Conservation (phyloP, 2,888 invertebrate species). For the Euproctis similis region DNA sequence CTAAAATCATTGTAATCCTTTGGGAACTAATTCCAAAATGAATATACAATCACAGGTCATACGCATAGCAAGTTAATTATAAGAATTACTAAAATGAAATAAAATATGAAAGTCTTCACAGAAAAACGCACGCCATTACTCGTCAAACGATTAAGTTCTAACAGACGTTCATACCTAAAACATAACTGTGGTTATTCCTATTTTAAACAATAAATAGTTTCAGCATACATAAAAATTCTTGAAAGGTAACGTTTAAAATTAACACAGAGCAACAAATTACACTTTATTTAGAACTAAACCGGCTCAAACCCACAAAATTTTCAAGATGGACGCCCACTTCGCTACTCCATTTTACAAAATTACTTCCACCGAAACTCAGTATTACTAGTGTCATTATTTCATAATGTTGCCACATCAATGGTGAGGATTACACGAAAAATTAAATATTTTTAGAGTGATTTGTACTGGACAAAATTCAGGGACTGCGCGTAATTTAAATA, state of each 20-base stretch:
- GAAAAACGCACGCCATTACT: slow-evolving; percentile 82
- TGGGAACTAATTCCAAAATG: slow-evolving; percentile 19
- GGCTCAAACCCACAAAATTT: slow-evolving; percentile 84
- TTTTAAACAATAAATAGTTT: slow-evolving; percentile 64
- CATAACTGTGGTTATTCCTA: slow-evolving; percentile 81
- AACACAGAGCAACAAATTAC: slow-evolving; percentile 66
- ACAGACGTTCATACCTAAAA: slow-evolving; percentile 80
- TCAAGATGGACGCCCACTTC: slow-evolving; percentile 89
- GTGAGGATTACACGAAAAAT: too few species aligned
- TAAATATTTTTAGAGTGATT: too few species aligned
- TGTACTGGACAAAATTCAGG: too few species aligned
- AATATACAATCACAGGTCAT: slow-evolving; percentile 31
- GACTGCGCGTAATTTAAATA: too few species aligned
- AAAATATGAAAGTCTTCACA: slow-evolving; percentile 75
- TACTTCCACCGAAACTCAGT: slow-evolving; percentile 17
- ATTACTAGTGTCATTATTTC: slow-evolving; percentile 8
- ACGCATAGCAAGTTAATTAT: slow-evolving; percentile 35
- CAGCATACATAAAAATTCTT: slow-evolving; percentile 65
- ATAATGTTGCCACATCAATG: neutral
- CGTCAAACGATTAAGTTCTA: slow-evolving; percentile 71
- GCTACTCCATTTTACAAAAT: slow-evolving; percentile 62
- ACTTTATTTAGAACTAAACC: slow-evolving; percentile 78
- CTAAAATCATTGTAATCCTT: slow-evolving; percentile 24
- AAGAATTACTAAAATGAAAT: slow-evolving; percentile 52
- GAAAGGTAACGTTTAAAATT: slow-evolving; percentile 63